Conservation (phyloP, 2,888 invertebrate species). For the Nomada fabriciana region DNA sequence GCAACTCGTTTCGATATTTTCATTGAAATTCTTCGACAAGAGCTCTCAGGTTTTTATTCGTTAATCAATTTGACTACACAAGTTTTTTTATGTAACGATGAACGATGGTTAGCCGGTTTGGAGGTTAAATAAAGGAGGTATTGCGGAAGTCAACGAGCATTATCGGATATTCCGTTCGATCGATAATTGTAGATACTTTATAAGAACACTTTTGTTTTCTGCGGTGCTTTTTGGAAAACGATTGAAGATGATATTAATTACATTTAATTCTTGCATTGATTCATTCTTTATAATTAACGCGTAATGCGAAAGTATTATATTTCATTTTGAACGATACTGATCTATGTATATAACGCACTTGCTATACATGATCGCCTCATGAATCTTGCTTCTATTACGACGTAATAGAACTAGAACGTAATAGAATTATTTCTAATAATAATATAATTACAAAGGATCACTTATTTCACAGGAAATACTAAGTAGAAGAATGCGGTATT, state of each 20-base stretch:
- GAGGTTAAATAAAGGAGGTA: conserved; percentile 19
- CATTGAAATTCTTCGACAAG: background rate
- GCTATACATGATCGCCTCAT: background rate
- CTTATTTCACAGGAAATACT: background rate
- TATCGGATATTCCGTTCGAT: conserved; percentile 24
- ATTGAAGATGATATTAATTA: background rate
- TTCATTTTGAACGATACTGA: background rate
- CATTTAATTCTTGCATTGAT: background rate
- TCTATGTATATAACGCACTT: background rate
- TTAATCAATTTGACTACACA: background rate
- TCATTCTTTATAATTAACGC: background rate
- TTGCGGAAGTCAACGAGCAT: conserved; percentile 15
- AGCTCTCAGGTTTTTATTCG: background rate
- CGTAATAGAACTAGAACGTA: too few relatives aligned
- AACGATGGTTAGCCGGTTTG: conserved; percentile 6
- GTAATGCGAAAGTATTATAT: background rate
- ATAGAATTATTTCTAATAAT: too few relatives aligned
- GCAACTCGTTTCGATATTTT: conserved; percentile 2
- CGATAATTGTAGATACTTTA: conserved; percentile 5
- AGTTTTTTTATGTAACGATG: background rate
- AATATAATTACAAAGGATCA: background rate
- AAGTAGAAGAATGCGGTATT: background rate
- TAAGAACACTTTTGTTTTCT: background rate
- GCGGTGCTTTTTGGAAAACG: background rate
- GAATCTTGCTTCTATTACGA: background rate